Evolutionary conservation across 2,797 vertebrate species (phyloP), one percentile per base, ranked within the genome.

Genomic region (Anomalospiza imberbis): DNA sequence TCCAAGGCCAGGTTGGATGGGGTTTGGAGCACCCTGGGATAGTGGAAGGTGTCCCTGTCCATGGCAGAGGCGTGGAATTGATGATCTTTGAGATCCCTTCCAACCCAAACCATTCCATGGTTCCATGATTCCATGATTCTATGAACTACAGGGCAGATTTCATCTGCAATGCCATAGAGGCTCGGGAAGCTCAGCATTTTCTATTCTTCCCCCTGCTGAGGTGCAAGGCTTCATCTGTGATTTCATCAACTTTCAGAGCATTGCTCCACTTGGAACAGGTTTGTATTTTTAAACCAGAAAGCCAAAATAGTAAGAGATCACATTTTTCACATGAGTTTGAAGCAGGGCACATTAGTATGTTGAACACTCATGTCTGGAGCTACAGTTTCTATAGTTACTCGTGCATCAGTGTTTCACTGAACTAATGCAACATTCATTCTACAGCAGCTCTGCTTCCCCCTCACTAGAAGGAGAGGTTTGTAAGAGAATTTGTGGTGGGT

Each of bases 321-420:
- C 31, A 47, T 78, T 73, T 72, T 58, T 63, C 31, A 0, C 58
- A 62, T 45, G 38, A 73, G 62, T 76, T 92, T 36, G 44, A 85
- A 78, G 57, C 20, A 32, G 74, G 63, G 65, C 67, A 88, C 62
- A 79, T 88, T 26, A 76, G 25, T 48, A 78, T 72, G 58, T 89
- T 28, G 22, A 76, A 84, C n/a, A 48, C 34, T 89, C 55, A 6
- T 12, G 63, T 50, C 72, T 85, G 51, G 78, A 88, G 63, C 78
- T 89, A 40, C 79, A 91, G 91, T 92, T 96, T 94, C 93, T 96
- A 89, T 84, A 91, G 92, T 85, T 94, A 88, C 93, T 91, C 5
- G 7, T 68, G 62, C 72, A 77, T 62, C 84, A 68, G 45, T 51
- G 63, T 82, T 82, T 45, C 74, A 89, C 32, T 73, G 55, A 89